phyloP scores from a whole-genome alignment of 2,113 vertebrate species.

The Hippocampus abdominalis region DNA sequence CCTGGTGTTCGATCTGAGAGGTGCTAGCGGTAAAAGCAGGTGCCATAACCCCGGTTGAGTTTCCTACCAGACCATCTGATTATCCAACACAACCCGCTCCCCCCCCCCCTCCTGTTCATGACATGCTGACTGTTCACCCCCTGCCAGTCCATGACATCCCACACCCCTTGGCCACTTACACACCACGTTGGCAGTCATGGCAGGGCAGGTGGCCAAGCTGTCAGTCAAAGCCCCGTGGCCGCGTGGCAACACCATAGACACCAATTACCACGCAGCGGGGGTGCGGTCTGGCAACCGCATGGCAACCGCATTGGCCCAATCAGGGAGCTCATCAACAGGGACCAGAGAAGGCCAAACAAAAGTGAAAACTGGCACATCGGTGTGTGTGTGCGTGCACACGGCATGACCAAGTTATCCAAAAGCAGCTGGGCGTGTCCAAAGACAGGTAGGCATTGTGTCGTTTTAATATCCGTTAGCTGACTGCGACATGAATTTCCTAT shows the following conservation, averaged over 20 bases:
- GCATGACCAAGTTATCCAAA: slow-evolving; percentile 32
- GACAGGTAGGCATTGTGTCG: slow-evolving; percentile 45
- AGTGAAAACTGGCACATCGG: slow-evolving; percentile 32
- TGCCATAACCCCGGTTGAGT: slow-evolving; percentile 43
- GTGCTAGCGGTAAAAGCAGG: slow-evolving; percentile 1
- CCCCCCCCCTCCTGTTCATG: slow-evolving; percentile 10
- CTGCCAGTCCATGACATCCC: slow-evolving; percentile 44
- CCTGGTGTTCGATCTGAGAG: not conserved
- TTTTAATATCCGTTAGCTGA: slow-evolving; percentile 52
- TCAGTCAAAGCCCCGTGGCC: slow-evolving; percentile 67
- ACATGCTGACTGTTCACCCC: slow-evolving; percentile 45
- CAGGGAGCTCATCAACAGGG: slow-evolving; percentile 69
- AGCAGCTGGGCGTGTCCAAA: slow-evolving; percentile 10
- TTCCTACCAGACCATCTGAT: slow-evolving; percentile 33
- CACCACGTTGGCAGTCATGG: slow-evolving; percentile 63
- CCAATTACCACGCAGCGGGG: slow-evolving; percentile 74
- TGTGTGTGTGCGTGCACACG: slow-evolving; percentile 24
- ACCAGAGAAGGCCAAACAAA: slow-evolving; percentile 64
- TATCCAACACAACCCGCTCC: slow-evolving; percentile 21
- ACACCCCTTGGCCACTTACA: slow-evolving; percentile 36
- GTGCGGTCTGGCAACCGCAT: slow-evolving; percentile 73
- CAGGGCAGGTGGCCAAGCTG: slow-evolving; percentile 75
- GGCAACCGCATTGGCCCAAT: slow-evolving; percentile 74
- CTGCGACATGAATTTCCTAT: slow-evolving; percentile 22
- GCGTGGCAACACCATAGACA: slow-evolving; percentile 68